phyloP scores from a whole-genome alignment of 2,797 vertebrate genomes.

The Malurus splendens region DNA sequence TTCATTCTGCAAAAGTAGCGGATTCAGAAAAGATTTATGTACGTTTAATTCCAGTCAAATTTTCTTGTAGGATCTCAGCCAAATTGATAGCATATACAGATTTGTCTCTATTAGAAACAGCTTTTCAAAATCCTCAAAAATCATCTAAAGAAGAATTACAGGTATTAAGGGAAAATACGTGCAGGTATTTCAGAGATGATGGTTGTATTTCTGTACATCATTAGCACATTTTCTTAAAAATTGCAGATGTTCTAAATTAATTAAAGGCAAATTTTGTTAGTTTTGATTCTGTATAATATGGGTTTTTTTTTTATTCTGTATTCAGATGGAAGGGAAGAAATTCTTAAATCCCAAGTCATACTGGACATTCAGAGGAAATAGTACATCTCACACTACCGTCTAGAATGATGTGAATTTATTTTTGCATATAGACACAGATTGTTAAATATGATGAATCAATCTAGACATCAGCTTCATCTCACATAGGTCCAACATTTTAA shows the following conservation, averaged over 20 bases:
- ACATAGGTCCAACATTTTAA: conserved; percentile 49
- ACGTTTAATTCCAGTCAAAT: not conserved
- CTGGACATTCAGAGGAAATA: not conserved
- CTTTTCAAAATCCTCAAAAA: not conserved
- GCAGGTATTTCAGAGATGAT: not conserved
- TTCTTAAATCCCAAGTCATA: not conserved
- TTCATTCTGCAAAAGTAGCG: not conserved
- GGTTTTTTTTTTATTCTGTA: not conserved
- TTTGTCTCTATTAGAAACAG: not conserved
- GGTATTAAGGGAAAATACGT: not conserved
- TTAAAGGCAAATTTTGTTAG: not conserved
- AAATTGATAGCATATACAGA: not conserved
- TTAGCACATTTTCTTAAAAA: not conserved
- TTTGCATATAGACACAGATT: not conserved
- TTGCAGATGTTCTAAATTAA: not conserved
- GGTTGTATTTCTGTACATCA: not conserved
- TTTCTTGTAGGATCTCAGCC: not conserved
- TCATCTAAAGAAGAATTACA: not conserved
- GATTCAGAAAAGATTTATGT: not conserved
- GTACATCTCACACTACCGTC: not conserved
- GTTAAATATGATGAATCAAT: not conserved
- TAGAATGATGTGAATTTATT: not conserved
- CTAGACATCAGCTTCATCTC: not conserved
- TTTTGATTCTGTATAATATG: not conserved
- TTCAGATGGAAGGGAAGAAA: not conserved